Conservation (phyloP, 2,888 invertebrate genomes). For the Tiliacea citrago region DNA sequence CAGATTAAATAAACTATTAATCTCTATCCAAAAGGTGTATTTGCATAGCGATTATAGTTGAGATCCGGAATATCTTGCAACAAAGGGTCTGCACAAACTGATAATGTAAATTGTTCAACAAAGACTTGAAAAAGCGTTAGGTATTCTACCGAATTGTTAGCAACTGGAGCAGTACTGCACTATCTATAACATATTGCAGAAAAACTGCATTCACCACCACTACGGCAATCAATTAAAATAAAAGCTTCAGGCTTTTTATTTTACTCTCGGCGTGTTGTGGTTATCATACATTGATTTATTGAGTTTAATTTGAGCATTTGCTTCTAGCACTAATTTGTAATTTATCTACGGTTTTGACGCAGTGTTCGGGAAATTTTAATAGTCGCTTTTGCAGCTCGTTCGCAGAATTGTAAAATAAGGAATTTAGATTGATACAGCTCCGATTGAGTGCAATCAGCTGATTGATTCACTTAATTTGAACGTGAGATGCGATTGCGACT, state of each 20-base stretch:
- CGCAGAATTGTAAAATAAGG: conserved; percentile 51
- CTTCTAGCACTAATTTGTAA: conserved; percentile 19
- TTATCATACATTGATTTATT: too few species aligned
- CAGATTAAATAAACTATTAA: conserved; percentile 68
- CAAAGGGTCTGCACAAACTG: conserved; percentile 64
- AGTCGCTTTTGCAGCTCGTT: conserved; percentile 41
- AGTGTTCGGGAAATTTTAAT: conserved; percentile 40
- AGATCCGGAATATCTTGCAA: conserved; percentile 59
- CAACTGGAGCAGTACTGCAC: conserved; percentile 1
- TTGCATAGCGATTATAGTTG: conserved; percentile 63
- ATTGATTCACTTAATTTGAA: conserved; percentile 57
- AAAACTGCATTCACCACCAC: background rate
- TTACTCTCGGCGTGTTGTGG: too few species aligned
- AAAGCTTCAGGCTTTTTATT: background rate
- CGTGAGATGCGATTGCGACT: conserved; percentile 25
- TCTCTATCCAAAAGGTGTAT: conserved; percentile 67
- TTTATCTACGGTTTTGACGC: conserved; percentile 29
- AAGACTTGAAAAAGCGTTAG: conserved; percentile 63
- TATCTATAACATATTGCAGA: background rate
- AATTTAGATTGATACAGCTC: conserved; percentile 60
- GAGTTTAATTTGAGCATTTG: background rate
- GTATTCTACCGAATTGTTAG: conserved; percentile 23
- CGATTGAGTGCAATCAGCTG: conserved; percentile 58
- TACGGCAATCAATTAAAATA: background rate
- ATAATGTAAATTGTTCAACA: conserved; percentile 70